These are phyloP conservation scores for Drosophila lutescens DNA, from an alignment of 2,888 invertebrate species.

Conservation along the genomic window DNA sequence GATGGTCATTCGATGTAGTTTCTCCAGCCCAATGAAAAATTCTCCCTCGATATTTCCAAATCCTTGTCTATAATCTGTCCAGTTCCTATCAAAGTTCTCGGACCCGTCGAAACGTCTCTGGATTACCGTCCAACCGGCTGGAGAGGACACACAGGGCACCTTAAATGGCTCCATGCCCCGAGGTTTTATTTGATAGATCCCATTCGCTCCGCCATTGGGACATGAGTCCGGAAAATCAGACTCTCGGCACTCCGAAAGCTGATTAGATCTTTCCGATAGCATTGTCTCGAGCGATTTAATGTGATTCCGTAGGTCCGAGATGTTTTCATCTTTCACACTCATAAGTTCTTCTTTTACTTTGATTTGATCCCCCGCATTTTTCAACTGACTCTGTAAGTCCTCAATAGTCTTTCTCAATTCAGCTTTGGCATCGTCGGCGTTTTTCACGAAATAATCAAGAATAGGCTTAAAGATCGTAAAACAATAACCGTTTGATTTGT, in stretches of 20 bases:
- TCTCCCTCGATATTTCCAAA: constrained; percentile 13
- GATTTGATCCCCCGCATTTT: not conserved
- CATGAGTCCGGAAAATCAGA: constrained; percentile 1
- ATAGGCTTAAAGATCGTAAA: constrained; percentile 4
- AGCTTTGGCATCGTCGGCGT: too few relatives aligned
- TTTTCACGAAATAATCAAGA: constrained; percentile 1
- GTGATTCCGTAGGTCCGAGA: not conserved
- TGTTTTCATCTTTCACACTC: not conserved
- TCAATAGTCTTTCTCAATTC: not conserved
- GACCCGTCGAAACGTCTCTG: constrained; percentile 11
- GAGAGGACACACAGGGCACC: not conserved
- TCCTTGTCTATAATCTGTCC: constrained; percentile 4
- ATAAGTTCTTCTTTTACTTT: too few relatives aligned
- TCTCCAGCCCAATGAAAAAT: constrained; percentile 16
- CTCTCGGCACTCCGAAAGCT: not conserved
- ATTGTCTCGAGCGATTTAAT: not conserved
- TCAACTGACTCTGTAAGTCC: constrained; percentile 1
- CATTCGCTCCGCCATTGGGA: constrained; percentile 2
- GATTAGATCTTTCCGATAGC: not conserved
- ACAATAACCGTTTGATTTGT: not conserved
- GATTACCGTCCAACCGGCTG: constrained; percentile 2
- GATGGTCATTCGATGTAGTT: constrained; percentile 4
- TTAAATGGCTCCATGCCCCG: constrained; percentile 1
- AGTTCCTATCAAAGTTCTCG: constrained; percentile 11
- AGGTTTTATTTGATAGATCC: constrained; percentile 8